Evolutionary conservation across 2,888 invertebrate genomes (phyloP).

Genomic region (Pammene fasciana): DNA sequence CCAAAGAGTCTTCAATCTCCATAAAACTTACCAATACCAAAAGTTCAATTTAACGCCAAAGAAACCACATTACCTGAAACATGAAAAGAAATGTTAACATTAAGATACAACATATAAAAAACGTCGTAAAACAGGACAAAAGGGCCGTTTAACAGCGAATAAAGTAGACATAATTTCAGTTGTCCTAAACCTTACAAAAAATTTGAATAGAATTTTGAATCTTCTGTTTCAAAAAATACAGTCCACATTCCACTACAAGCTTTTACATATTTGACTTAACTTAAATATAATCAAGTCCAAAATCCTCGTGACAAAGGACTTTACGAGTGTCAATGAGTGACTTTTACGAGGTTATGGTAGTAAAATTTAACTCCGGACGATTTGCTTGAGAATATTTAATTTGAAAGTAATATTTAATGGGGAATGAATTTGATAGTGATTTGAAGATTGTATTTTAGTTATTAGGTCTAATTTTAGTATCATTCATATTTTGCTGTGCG

Average conservation of each 20-base stretch:
- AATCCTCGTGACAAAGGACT: conserved; percentile 56
- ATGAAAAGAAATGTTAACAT: conserved; percentile 36
- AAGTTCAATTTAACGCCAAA: conserved; percentile 5
- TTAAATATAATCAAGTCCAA: conserved; percentile 4
- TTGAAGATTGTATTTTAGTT: background rate
- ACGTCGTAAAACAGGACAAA: conserved; percentile 34
- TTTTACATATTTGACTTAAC: background rate
- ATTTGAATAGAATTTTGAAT: background rate
- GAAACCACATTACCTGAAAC: conserved; percentile 38
- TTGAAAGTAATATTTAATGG: conserved; percentile 23
- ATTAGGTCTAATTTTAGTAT: no score
- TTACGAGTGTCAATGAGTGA: conserved; percentile 52
- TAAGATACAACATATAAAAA: conserved; percentile 11
- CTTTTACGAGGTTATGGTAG: conserved; percentile 13
- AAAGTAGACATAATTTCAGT: conserved; percentile 18
- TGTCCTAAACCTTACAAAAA: background rate
- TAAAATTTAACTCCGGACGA: conserved; percentile 19
- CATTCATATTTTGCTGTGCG: no score
- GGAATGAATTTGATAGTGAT: conserved; percentile 9
- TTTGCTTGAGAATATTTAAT: conserved; percentile 20
- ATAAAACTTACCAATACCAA: conserved; percentile 24
- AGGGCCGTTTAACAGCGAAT: conserved; percentile 53
- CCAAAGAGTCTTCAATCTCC: background rate
- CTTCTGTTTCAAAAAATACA: background rate
- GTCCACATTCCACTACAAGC: background rate